Base-by-base conservation (phyloP, 2,797 vertebrate species). In the Hozukius guyotensis region DNA sequence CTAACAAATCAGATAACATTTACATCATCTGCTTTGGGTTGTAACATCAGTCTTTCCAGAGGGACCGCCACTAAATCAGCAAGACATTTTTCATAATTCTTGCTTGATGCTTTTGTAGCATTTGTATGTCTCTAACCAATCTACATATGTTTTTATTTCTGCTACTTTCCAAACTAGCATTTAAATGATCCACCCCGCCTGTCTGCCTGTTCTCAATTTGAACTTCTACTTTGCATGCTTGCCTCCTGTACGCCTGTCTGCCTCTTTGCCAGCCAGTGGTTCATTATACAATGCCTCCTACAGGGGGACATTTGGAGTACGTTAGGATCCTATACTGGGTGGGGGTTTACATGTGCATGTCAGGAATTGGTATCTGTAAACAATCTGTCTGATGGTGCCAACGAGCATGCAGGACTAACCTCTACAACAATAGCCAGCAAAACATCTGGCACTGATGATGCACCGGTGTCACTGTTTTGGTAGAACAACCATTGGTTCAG, bases 281-380 rank as follows among this genome's bases (percentile, higher is more conserved):
- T 82, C 38, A 72, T 85, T 83, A 87, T 71, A 63, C 70, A 88
- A 88, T 42, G 34, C 81, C 77, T 86, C 67, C 75, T 68, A 31
- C 59, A 49, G 68, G 38, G 32, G 64, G 66, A 75, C 53, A 81
- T 78, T 79, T 65, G 52, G 14, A 69, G 36, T 62, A 66, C 60
- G 38, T 79, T 66, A 36, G 60, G 61, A 66, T 72, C 55, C 31
- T 66, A 25, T 27, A 31, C 29, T 67, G 42, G 61, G 22, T 38
- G 25, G 66, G 38, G 57, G 53, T 42, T 73, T 67, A 61, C 38
- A 72, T 62, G 65, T 70, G 46, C 27, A 62, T 25, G 22, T 60
- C 55, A 84, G 49, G 53, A 59, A 67, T 11, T 66, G 57, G 52
- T 72, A 73, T 82, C 55, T 62, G 65, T 69, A 80, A 83, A 79